Evolutionary conservation across 2,797 vertebrate species (phyloP).

Genomic region (Vireo griseus): DNA sequence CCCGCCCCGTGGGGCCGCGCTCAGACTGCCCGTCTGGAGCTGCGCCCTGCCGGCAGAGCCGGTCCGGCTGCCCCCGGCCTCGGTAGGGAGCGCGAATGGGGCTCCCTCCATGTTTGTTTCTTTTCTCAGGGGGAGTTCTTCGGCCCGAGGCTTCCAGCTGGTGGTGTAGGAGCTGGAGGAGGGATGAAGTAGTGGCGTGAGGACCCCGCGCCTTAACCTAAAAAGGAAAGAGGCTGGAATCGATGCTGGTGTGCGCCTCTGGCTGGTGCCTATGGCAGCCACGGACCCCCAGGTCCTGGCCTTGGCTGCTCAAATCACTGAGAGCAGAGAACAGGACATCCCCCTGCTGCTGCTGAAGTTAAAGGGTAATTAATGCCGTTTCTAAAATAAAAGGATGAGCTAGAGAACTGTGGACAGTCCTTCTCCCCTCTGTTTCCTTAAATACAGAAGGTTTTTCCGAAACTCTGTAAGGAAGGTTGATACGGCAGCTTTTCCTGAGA

Average conservation of each 20-base stretch:
- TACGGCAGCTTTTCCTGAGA: not conserved
- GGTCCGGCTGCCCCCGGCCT: not conserved
- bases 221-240: not conserved
- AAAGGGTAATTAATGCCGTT: constrained; percentile 68
- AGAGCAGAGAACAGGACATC: constrained; percentile 70
- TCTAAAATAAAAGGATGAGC: not conserved
- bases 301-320: constrained; percentile 72
- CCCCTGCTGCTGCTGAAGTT: constrained; percentile 73
- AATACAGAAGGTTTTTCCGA: not conserved
- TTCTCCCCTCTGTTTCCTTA: not conserved
- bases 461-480: too few species aligned
- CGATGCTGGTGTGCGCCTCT: not conserved
- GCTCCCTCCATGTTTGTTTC: not conserved
- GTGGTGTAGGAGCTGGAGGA: not conserved
- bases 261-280: not conserved
- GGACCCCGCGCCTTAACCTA: not conserved
- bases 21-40: not conserved
- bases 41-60: not conserved
- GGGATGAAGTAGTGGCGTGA: not conserved
- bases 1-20: not conserved
- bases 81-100: not conserved
- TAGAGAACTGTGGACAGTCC: fast-evolving
- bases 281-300: constrained; percentile 69
- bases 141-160: not conserved
- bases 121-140: not conserved